Conservation (phyloP, 2,797 vertebrate genomes). For the Lindbergichthys nudifrons region DNA sequence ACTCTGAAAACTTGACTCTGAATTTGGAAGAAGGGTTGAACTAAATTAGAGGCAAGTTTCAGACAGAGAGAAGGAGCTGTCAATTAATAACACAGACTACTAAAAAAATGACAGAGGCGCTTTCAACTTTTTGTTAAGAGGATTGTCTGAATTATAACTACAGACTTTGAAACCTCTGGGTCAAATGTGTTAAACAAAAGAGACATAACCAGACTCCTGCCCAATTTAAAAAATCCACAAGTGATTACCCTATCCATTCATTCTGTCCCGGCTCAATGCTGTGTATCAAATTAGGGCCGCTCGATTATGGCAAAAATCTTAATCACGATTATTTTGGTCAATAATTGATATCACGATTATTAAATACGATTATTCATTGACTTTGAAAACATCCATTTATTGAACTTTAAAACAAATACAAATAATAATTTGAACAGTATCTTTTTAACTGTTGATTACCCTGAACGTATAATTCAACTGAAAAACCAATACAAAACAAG, state of each 20-base stretch:
- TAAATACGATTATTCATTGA: too few relatives aligned
- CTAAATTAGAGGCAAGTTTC: slow-evolving; percentile 32
- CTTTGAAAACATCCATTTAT: too few relatives aligned
- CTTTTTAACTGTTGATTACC: too few relatives aligned
- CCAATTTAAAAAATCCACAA: neutral
- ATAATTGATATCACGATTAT: too few relatives aligned
- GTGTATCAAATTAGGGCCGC: too few relatives aligned
- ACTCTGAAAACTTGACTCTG: slow-evolving; percentile 37
- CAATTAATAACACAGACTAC: slow-evolving; percentile 22
- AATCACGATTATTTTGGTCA: too few relatives aligned
- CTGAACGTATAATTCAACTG: too few relatives aligned
- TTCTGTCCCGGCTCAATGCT: neutral
- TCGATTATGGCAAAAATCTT: too few relatives aligned
- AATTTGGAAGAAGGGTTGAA: slow-evolving; percentile 16
- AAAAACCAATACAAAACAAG: too few relatives aligned
- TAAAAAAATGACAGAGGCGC: neutral
- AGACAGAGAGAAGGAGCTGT: slow-evolving; percentile 13
- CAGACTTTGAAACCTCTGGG: neutral
- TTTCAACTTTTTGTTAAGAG: slow-evolving; percentile 7
- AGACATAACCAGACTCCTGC: neutral
- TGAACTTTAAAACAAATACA: too few relatives aligned
- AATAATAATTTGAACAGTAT: too few relatives aligned
- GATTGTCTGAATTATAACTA: neutral
- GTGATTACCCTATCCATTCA: neutral
- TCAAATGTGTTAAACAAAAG: neutral